phyloP scores from a whole-genome alignment of 1,140 invertebrate species.

The Cotesia typhae region DNA sequence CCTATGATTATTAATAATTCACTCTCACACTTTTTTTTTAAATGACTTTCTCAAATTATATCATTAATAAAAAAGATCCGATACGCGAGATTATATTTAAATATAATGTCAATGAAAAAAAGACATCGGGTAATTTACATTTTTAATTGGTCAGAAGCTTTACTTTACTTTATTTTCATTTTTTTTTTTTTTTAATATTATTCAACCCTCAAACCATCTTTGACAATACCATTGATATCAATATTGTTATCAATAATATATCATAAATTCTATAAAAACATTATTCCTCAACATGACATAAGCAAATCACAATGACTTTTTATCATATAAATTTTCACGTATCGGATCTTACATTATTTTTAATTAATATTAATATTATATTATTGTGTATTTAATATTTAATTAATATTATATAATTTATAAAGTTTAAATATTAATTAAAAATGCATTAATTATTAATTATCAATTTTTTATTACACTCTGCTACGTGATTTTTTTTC shows the following conservation, averaged over 20 bases:
- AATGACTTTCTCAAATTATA: constrained; percentile 16
- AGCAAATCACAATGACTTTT: constrained; percentile 7
- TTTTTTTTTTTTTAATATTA: not conserved
- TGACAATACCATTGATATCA: not conserved
- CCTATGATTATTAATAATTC: constrained; percentile 4
- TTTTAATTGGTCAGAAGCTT: constrained; percentile 16
- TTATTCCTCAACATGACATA: constrained; percentile 15
- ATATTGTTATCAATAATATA: no score
- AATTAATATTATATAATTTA: not conserved
- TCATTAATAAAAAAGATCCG: constrained; percentile 23
- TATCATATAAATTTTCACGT: constrained; percentile 18
- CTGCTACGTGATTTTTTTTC: constrained; percentile 58
- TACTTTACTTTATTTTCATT: not conserved
- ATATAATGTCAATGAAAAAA: constrained; percentile 21
- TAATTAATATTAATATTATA: not conserved
- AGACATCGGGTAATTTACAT: constrained; percentile 16
- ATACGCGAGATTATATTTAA: constrained; percentile 26
- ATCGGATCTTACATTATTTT: constrained; percentile 29
- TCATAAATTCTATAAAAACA: not conserved
- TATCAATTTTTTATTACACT: constrained; percentile 52
- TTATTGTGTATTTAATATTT: no score
- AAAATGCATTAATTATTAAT: not conserved
- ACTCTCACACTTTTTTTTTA: constrained; percentile 13
- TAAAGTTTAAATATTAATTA: constrained; percentile 3
- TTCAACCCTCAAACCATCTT: not conserved